These are phyloP conservation scores for Acleris sparsana DNA, from an alignment of 2,888 invertebrate species.

Conservation along the genomic window DNA sequence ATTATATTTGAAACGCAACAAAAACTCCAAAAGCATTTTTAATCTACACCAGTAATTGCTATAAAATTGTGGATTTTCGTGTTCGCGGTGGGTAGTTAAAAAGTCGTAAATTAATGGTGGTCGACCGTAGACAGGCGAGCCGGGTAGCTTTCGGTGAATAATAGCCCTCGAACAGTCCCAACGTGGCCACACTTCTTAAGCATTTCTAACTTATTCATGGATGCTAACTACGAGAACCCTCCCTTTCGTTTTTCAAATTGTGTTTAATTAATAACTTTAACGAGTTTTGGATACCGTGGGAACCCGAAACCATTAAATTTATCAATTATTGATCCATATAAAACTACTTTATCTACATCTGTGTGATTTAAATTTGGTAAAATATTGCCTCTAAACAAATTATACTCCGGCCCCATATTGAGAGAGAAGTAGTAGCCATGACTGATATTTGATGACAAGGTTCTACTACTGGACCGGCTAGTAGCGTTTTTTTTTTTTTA, in stretches of 20 bases:
- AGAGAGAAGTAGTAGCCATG: no score
- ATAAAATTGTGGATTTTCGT: constrained; percentile 52
- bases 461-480: no score
- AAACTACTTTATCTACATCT: no score
- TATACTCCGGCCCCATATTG: no score
- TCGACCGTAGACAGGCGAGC: constrained; percentile 53
- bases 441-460: no score
- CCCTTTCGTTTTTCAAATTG: constrained; percentile 14
- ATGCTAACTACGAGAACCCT: constrained; percentile 23
- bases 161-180: constrained; percentile 53
- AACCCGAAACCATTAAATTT: neutral
- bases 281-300: constrained; percentile 1
- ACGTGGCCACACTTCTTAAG: constrained; percentile 46
- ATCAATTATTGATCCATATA: no score
- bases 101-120: constrained; percentile 69
- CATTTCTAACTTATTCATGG: constrained; percentile 43
- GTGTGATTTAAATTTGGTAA: no score
- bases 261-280: constrained; percentile 6
- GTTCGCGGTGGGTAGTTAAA: constrained; percentile 64
- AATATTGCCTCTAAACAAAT: no score
- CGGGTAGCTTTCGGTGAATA: constrained; percentile 60
- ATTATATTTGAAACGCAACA: constrained; percentile 37
- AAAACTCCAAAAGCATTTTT: constrained; percentile 38
- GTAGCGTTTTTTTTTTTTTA: no score
- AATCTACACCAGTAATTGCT: constrained; percentile 15